Conservation (phyloP, 2,113 vertebrate species). For the Psophia crepitans region DNA sequence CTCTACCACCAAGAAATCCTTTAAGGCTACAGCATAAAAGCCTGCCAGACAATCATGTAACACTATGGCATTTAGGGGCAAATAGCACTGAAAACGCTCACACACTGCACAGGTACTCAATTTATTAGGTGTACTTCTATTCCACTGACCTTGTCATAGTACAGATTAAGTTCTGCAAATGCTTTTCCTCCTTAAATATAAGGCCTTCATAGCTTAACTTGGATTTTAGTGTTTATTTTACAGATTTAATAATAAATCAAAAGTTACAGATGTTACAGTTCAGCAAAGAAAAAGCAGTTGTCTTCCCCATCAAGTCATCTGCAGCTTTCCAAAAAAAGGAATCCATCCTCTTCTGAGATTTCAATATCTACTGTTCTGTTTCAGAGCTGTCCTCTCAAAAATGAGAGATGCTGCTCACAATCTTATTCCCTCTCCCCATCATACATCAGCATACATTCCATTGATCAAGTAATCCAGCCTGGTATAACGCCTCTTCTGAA, state of each 20-base stretch:
- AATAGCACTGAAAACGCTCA: background rate
- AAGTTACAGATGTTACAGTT: background rate
- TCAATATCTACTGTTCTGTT: background rate
- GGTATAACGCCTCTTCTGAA: slow-evolving; percentile 70
- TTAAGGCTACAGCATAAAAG: background rate
- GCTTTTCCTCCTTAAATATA: background rate
- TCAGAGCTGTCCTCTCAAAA: background rate
- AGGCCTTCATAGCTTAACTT: background rate
- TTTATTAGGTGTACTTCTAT: background rate
- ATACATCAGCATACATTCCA: slow-evolving; percentile 77
- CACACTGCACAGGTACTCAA: background rate
- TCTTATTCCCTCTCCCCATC: background rate
- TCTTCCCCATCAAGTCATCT: background rate
- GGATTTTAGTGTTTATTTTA: slow-evolving; percentile 2
- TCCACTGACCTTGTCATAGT: background rate
- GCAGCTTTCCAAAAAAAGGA: background rate
- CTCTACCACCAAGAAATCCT: background rate
- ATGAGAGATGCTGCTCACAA: background rate
- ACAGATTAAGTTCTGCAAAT: background rate
- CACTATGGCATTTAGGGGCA: background rate
- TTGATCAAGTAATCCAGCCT: slow-evolving; percentile 79
- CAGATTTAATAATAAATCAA: background rate
- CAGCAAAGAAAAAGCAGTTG: background rate
- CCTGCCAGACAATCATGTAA: background rate
- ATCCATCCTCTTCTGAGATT: background rate